These are phyloP conservation scores for Wasmannia auropunctata DNA, from an alignment of 1,140 invertebrate genomes.

Conservation along the genomic window DNA sequence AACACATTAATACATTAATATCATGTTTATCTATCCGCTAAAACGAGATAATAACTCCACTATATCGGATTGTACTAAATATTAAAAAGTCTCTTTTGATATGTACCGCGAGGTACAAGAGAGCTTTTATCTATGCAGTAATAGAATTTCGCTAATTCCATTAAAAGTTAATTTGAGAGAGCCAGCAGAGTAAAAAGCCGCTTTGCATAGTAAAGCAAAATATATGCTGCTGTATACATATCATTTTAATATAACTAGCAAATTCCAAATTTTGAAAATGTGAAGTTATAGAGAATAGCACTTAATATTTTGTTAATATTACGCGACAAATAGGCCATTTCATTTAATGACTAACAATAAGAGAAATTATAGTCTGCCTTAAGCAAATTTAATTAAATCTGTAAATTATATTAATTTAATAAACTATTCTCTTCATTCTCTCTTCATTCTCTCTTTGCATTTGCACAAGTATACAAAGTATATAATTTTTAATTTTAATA, in stretches of 20 bases:
- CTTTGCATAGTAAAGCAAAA: conserved; percentile 45
- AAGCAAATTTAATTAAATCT: conserved; percentile 5
- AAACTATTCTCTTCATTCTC: neutral
- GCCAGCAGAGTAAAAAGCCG: conserved; percentile 1
- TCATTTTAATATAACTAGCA: conserved; percentile 30
- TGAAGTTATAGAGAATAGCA: neutral
- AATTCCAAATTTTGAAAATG: neutral
- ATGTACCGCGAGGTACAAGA: neutral
- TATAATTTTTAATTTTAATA: neutral
- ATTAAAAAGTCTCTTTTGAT: conserved; percentile 50
- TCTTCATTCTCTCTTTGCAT: neutral
- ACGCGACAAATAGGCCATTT: neutral
- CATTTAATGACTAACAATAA: neutral
- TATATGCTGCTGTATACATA: conserved; percentile 28
- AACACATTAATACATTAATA: conserved; percentile 6
- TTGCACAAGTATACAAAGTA: neutral
- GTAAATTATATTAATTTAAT: neutral
- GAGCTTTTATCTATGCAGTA: conserved; percentile 39
- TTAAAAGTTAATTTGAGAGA: conserved; percentile 50
- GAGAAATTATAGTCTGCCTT: neutral
- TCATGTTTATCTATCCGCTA: conserved; percentile 25
- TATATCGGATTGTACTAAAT: neutral
- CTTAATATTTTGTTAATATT: neutral
- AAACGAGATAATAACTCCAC: conserved; percentile 32
- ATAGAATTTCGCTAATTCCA: conserved; percentile 47